phyloP scores from a whole-genome alignment of 1,140 invertebrate species.

The Mamestra configurata region DNA sequence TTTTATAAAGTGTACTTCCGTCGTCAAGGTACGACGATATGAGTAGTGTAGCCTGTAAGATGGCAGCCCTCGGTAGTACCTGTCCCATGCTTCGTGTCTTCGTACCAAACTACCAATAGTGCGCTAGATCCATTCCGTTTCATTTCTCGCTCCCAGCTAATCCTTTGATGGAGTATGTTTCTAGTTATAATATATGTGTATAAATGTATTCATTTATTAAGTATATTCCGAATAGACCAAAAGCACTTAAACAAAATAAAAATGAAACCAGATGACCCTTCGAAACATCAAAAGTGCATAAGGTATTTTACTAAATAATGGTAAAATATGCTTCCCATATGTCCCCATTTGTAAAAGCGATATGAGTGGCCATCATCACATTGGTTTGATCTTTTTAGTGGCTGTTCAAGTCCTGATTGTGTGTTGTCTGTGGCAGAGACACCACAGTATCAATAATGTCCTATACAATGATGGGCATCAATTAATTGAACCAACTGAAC shows the following conservation, averaged over 20 bases:
- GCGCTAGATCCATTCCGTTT: conserved; percentile 27
- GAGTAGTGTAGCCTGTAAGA: conserved; percentile 2
- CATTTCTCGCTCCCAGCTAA: conserved; percentile 19
- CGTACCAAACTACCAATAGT: conserved; percentile 25
- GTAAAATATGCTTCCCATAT: too few relatives aligned
- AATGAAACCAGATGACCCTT: too few relatives aligned
- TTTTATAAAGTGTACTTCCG: not conserved
- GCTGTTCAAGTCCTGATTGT: not conserved
- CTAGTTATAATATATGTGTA: not conserved
- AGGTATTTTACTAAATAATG: too few relatives aligned
- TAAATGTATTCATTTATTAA: not conserved
- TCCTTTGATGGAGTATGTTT: conserved; percentile 25
- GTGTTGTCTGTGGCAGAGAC: not conserved
- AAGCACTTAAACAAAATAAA: not conserved
- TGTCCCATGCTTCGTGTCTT: conserved; percentile 34
- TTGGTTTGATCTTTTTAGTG: not conserved
- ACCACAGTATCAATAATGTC: too few relatives aligned
- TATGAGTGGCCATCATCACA: not conserved
- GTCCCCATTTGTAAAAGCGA: too few relatives aligned
- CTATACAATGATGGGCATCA: too few relatives aligned
- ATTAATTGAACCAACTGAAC: too few relatives aligned
- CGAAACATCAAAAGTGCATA: too few relatives aligned
- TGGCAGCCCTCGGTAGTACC: conserved; percentile 27
- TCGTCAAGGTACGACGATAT: not conserved
- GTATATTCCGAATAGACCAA: not conserved